These are phyloP conservation scores for Microtus pennsylvanicus DNA, from an alignment of 2,113 vertebrate species.

Conservation along the genomic window DNA sequence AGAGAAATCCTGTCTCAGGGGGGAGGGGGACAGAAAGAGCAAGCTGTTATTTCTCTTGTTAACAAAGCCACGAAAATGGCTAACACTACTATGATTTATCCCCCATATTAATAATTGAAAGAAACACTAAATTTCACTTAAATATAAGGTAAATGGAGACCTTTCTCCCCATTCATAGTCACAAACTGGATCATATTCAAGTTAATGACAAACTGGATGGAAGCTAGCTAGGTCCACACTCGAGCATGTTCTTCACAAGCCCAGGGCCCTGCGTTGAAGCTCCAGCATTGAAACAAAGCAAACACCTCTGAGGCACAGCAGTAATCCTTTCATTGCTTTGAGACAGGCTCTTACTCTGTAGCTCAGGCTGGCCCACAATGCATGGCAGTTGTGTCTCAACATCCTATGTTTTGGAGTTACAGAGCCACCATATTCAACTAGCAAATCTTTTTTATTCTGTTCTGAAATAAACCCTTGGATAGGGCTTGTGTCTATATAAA, in stretches of 20 bases:
- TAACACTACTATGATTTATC: slow-evolving; percentile 17
- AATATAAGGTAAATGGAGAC: neutral
- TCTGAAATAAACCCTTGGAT: neutral
- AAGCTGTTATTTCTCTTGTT: slow-evolving; percentile 29
- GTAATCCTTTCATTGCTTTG: neutral
- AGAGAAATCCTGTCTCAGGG: neutral
- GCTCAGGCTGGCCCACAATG: neutral
- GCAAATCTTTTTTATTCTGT: neutral
- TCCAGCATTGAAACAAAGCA: neutral
- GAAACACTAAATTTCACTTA: slow-evolving; percentile 62
- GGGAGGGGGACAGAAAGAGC: neutral
- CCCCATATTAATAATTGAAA: slow-evolving; percentile 8
- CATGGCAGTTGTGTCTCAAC: neutral
- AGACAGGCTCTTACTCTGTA: neutral
- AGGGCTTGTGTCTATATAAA: neutral
- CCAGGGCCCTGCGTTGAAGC: neutral
- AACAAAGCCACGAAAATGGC: slow-evolving; percentile 26
- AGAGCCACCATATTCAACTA: neutral
- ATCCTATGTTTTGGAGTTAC: neutral
- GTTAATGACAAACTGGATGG: neutral
- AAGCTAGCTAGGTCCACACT: neutral
- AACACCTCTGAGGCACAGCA: neutral
- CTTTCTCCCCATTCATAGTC: neutral
- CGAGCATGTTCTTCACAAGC: neutral
- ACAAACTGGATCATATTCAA: neutral